Evolutionary conservation across 2,113 vertebrate species (phyloP).

Genomic region (Naja naja): DNA sequence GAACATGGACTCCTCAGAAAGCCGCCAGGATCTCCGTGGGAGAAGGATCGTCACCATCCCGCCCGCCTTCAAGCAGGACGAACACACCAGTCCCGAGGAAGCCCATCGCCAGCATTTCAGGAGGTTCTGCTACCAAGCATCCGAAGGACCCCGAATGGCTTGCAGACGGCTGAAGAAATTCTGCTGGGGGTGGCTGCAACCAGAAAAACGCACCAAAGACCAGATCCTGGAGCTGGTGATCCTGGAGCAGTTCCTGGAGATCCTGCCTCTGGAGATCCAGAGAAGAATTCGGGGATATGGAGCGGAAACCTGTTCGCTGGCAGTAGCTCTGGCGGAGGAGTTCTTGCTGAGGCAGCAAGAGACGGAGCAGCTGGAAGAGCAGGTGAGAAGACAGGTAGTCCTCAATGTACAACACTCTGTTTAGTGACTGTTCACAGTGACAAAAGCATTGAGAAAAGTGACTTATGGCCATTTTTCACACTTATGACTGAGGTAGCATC

Average conservation of each 20-base stretch:
- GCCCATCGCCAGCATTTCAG: background rate
- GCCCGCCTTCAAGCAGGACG: background rate
- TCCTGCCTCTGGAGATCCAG: conserved; percentile 7
- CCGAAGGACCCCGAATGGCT: background rate
- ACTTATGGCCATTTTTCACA: too few species aligned
- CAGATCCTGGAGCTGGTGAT: conserved; percentile 9
- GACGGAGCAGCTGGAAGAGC: background rate
- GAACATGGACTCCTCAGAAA: background rate
- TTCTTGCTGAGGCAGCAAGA: conserved; percentile 1
- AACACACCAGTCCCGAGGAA: background rate
- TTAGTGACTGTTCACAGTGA: too few species aligned
- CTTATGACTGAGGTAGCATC: too few species aligned
- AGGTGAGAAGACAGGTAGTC: background rate
- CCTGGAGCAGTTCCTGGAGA: conserved; percentile 17
- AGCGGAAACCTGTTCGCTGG: background rate
- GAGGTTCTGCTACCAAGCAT: background rate
- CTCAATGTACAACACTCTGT: too few species aligned
- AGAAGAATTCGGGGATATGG: background rate
- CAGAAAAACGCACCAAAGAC: background rate
- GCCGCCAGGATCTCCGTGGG: background rate
- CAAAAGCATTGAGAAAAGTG: too few species aligned
- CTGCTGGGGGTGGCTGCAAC: background rate
- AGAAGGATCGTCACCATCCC: too few species aligned
- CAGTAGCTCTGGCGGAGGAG: background rate
- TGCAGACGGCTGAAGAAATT: background rate